Evolutionary conservation across 1,140 invertebrate species (phyloP).

Genomic region (Orchesella cincta): DNA sequence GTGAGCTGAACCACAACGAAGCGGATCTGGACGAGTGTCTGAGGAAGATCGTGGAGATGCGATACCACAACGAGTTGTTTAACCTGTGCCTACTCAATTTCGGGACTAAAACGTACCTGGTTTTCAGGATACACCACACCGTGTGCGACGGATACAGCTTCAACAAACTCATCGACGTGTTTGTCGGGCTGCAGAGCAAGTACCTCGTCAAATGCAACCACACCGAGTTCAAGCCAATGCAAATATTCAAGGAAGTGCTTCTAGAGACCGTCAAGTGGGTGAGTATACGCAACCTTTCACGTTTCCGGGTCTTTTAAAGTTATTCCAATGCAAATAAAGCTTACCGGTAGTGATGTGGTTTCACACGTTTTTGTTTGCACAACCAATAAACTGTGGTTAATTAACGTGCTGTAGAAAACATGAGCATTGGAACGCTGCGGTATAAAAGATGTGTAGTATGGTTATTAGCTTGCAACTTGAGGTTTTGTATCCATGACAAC

Average conservation of each 20-base stretch:
- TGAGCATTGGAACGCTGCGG: too few species aligned
- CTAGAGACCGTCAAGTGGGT: background rate
- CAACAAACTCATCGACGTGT: slow-evolving; percentile 47
- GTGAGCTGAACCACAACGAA: slow-evolving; percentile 34
- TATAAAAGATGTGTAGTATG: too few species aligned
- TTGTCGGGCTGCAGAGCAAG: slow-evolving; percentile 38
- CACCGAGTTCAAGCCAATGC: background rate
- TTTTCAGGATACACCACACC: slow-evolving; percentile 49
- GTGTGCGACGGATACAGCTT: slow-evolving; percentile 49
- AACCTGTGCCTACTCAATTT: slow-evolving; percentile 7
- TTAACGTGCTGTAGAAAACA: too few species aligned
- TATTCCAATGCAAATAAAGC: too few species aligned
- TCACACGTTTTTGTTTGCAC: too few species aligned
- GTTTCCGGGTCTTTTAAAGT: too few species aligned
- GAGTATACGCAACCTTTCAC: too few species aligned
- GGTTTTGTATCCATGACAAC: too few species aligned
- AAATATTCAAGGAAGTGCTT: background rate
- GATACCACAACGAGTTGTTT: background rate
- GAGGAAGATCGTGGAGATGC: slow-evolving; percentile 31
- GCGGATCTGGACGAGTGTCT: slow-evolving; percentile 35
- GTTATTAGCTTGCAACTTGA: too few species aligned
- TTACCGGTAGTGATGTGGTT: too few species aligned
- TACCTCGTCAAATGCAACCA: slow-evolving; percentile 42
- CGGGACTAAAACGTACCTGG: slow-evolving; percentile 46
- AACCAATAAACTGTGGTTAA: too few species aligned